phyloP scores from a whole-genome alignment of 2,888 invertebrate genomes.

The Himalopsyche japonica region DNA sequence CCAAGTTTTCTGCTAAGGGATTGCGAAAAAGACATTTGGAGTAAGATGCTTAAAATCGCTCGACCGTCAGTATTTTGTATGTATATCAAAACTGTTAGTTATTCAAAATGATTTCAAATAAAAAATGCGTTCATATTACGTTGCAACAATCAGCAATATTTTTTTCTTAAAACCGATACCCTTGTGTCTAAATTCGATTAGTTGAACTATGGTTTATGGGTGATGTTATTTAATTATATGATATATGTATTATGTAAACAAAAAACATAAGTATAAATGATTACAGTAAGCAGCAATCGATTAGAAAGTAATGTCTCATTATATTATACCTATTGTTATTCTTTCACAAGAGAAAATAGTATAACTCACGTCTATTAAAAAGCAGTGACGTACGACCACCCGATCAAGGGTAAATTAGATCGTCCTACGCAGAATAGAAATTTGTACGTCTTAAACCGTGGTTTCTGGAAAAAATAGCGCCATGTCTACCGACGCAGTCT shows the following conservation, averaged over 20 bases:
- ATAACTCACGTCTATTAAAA: background rate
- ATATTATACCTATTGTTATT: background rate
- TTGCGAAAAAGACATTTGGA: no score
- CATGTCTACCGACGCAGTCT: background rate
- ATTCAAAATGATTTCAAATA: no score
- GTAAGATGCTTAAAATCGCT: no score
- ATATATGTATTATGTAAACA: background rate
- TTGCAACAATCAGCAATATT: no score
- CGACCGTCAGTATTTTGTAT: no score
- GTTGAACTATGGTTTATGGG: no score
- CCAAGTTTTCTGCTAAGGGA: no score
- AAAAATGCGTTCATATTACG: no score
- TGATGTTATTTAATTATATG: no score
- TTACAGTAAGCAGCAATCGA: background rate
- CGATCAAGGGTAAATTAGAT: background rate
- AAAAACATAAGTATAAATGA: background rate
- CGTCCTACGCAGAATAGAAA: background rate
- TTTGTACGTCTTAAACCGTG: background rate
- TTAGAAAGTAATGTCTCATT: background rate
- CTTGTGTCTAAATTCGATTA: no score
- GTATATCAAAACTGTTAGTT: no score
- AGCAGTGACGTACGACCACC: background rate
- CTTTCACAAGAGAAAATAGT: background rate
- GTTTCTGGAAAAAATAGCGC: background rate
- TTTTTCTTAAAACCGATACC: no score